A percentile compares a stretch with the other conserved stretches of the same genome.
phyloP scores from a whole-genome alignment of 2,888 invertebrate genomes.

The Gymnocheta viridis region DNA sequence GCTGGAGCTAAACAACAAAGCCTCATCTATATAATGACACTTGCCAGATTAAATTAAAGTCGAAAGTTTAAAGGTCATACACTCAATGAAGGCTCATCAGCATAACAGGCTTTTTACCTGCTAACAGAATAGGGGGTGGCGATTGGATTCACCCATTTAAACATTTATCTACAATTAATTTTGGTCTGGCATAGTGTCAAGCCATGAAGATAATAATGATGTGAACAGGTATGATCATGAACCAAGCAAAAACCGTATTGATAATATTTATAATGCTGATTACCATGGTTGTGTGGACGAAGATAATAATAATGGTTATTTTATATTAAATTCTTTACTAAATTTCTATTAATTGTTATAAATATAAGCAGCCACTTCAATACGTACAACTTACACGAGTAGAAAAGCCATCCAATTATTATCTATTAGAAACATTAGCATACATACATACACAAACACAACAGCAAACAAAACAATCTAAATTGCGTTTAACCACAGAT shows the following conservation, averaged over 20 bases:
- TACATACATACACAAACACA: no score
- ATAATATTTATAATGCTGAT: conserved; percentile 12
- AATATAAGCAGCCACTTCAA: neutral
- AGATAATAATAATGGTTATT: conserved; percentile 10
- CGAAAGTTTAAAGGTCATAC: conserved; percentile 48
- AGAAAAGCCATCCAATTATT: conserved; percentile 9
- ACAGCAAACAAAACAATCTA: conserved; percentile 16
- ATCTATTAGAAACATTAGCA: neutral
- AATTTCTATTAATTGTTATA: conserved; percentile 29
- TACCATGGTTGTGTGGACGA: neutral
- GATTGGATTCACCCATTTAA: neutral
- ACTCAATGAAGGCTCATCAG: neutral
- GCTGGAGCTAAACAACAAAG: neutral
- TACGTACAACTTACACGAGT: neutral
- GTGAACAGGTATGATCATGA: conserved; percentile 9
- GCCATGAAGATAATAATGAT: conserved; percentile 21
- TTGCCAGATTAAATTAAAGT: conserved; percentile 50
- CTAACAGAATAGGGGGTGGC: neutral
- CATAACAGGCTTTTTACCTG: neutral
- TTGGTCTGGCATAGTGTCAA: conserved; percentile 4
- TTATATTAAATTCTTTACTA: neutral
- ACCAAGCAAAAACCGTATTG: neutral
- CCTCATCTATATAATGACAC: conserved; percentile 28
- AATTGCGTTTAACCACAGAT: neutral
- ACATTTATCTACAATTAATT: conserved; percentile 41